phyloP scores from a whole-genome alignment of 2,888 invertebrate species.

The Eremobia ochroleuca region DNA sequence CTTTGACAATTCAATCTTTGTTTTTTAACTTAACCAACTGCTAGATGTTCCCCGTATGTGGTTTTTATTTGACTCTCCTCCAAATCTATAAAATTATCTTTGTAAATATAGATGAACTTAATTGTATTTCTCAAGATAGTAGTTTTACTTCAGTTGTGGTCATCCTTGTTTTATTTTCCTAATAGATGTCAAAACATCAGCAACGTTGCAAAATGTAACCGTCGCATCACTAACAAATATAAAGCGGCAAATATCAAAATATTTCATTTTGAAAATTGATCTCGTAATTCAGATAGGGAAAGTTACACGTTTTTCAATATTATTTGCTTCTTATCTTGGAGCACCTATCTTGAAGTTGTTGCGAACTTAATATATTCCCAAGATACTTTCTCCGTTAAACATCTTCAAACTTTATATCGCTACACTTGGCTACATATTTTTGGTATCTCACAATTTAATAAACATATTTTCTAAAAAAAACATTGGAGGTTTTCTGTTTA shows the following conservation, averaged over 20 bases:
- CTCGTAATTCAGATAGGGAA: constrained; percentile 60
- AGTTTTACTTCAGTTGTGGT: neutral
- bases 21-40: no score
- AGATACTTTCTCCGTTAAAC: constrained; percentile 74
- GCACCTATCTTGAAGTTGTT: constrained; percentile 74
- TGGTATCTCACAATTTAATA: constrained; percentile 68
- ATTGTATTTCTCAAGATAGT: neutral
- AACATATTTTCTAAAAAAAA: constrained; percentile 66
- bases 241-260: constrained; percentile 33
- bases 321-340: constrained; percentile 69
- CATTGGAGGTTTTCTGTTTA: constrained; percentile 50
- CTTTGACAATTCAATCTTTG: no score
- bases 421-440: constrained; percentile 68
- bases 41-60: no score
- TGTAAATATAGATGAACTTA: no score
- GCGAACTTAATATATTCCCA: constrained; percentile 76
- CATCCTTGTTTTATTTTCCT: neutral
- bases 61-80: no score
- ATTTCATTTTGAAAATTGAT: constrained; percentile 56
- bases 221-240: constrained; percentile 17
- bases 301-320: constrained; percentile 70
- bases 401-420: constrained; percentile 74
- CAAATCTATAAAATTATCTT: no score
- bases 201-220: neutral
- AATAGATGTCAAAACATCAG: neutral